Base-by-base conservation (phyloP, 1,140 invertebrate species). In the Triops longicaudatus region DNA sequence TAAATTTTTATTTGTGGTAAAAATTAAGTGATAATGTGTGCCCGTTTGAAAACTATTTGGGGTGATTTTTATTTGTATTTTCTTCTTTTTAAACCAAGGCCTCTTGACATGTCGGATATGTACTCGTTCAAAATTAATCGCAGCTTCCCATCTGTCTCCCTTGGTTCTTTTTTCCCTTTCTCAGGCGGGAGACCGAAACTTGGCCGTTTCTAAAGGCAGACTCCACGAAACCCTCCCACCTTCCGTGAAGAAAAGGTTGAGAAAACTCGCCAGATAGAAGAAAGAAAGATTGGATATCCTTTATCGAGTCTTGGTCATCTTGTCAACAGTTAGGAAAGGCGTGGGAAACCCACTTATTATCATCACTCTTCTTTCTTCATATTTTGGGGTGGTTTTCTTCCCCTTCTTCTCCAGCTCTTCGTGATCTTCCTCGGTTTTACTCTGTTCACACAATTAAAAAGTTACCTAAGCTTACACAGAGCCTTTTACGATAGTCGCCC, bases 321-420 rank as follows among this genome's bases (percentile, higher is more conserved):
- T 63, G 50, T 63, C 50, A 63, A 63, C 50, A 63, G 7, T 63
- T 37, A 37, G 31, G 31, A 63, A 63, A 63, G 50, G 50, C 50
- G 50, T 63, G 50, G 50, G 50, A 63, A 63, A 63, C 50, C 50
- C 50, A 63, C 50, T 63, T 63, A 63, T 63, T 63, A 63, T 63
- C 50, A 37, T 37, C 31, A 37, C 31, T 37, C 31, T 37, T 37
- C 31, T 4, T 73, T 72, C 22, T 72, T 72, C 22, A 27, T 72
- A 22, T 72, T 72, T 27, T 72, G 6, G 71, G 22, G 22, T 27
- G 27, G 17, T 17, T 73, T 73, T 41, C 26, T 73, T 41, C 73
- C 26, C 26, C 37, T 73, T 41, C 73, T 73, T 73, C 37, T 73
- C 26, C 26, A 6, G 2, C 26, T 73, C 17, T n/a, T 73, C 26